Base-by-base conservation (phyloP, 2,888 invertebrate species). In the Aquatica leii region DNA sequence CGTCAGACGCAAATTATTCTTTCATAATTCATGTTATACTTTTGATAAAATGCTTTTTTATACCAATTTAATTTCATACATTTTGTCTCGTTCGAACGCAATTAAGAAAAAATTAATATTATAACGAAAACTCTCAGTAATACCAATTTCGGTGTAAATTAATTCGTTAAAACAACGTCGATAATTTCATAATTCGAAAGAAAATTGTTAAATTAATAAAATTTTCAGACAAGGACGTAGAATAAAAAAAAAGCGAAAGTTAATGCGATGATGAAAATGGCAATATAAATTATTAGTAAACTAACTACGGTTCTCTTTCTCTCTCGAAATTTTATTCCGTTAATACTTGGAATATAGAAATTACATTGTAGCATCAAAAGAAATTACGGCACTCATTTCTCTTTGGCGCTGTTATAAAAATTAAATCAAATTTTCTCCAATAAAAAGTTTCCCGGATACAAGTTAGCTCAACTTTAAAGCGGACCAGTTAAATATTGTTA, bases 381-480 rank as follows among this genome's bases (percentile, higher is more conserved):
- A 80, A 81, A 81, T 81, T 81, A 81, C 81, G 77, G 77, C 80
- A 81, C 80, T 80, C 80, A 77, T 79, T 78, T 77, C 80, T 78
- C 80, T 80, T 79, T 80, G 76, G 62, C 59, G 78, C 77, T 77
- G 79, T 78, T 80, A 80, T 78, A 80, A 80, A 80, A 81, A 81
- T 81, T 80, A 80, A 81, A 81, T 81, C 81, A 81, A 81, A 81
- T 81, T 80, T 80, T 77, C 80, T 74, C 74, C 81, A 80, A 81
- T 81, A 81, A 81, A 81, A 34, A 52, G 34, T 52, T 52, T 52
- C 52, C 52, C 78, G 80, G 79, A 81, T 80, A 80, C 79, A 80
- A 80, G 80, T 80, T 80, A 75, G 78, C 74, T 62, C 67, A 64
- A 63, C 65, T 74, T 71, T 70, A 72, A 69, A 73, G 76, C 73